phyloP scores from a whole-genome alignment of 1,140 invertebrate species.

The Adelges cooleyi region DNA sequence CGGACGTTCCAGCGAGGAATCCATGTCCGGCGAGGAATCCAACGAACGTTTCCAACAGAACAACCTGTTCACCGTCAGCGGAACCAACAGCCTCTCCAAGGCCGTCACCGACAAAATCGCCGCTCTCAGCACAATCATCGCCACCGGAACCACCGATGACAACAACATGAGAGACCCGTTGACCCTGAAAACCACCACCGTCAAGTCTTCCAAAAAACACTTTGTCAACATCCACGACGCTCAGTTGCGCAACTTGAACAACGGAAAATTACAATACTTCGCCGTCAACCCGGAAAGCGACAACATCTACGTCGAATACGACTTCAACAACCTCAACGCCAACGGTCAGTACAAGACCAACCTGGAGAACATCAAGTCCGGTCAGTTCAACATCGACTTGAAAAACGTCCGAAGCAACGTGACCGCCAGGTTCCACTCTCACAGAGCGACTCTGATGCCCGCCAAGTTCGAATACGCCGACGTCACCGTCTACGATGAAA shows the following conservation, averaged over 20 bases:
- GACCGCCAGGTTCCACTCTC: not conserved
- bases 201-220: not conserved
- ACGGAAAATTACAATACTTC: not conserved
- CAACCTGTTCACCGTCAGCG: not conserved
- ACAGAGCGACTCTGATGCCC: not conserved
- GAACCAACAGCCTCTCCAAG: not conserved
- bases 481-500: not conserved
- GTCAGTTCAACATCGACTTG: not conserved
- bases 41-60: too few relatives aligned
- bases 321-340: not conserved
- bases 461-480: not conserved
- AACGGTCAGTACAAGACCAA: not conserved
- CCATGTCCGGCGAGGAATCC: too few relatives aligned
- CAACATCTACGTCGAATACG: not conserved
- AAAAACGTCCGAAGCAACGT: not conserved
- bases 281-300: not conserved
- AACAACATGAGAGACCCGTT: not conserved
- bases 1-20: too few relatives aligned
- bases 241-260: not conserved
- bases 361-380: not conserved
- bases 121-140: not conserved
- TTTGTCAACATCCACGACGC: not conserved
- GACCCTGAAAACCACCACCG: not conserved
- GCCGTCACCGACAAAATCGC: not conserved
- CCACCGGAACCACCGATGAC: too few relatives aligned